Percentiles rank a stretch among this genome's conserved stretches.
Conservation (phyloP, 2,113 vertebrate species). For the Oryzias celebensis region DNA sequence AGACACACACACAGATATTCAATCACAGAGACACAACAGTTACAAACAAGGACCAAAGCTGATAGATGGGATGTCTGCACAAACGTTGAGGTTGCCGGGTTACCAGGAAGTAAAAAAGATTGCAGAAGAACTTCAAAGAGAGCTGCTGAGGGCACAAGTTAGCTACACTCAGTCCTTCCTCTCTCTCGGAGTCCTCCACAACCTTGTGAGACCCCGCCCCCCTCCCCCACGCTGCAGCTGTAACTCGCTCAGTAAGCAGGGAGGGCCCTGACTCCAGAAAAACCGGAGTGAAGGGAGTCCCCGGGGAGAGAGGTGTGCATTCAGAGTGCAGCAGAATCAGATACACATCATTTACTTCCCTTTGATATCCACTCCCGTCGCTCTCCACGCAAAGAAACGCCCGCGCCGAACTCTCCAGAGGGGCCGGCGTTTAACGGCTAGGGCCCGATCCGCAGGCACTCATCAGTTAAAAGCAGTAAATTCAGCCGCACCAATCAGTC, state of each 20-base stretch:
- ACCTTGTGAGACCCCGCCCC: slow-evolving; percentile 51
- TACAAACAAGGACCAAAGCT: slow-evolving; percentile 30
- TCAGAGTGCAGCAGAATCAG: slow-evolving; percentile 33
- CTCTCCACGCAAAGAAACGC: slow-evolving; percentile 2
- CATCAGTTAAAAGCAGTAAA: slow-evolving; percentile 40
- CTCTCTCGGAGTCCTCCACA: slow-evolving; percentile 33
- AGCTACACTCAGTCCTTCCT: slow-evolving; percentile 14
- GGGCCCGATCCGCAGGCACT: slow-evolving; percentile 19
- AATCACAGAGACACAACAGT: slow-evolving; percentile 39
- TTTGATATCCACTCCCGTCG: slow-evolving; percentile 6
- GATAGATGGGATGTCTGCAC: slow-evolving; percentile 12
- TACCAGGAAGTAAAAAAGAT: slow-evolving; percentile 44
- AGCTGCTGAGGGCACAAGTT: slow-evolving; percentile 26
- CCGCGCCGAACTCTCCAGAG: slow-evolving; percentile 13
- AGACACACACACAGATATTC: slow-evolving; percentile 36
- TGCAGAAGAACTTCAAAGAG: slow-evolving; percentile 45
- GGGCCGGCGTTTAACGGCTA: slow-evolving; percentile 34
- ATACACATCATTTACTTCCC: slow-evolving; percentile 46
- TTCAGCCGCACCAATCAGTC: slow-evolving; percentile 43
- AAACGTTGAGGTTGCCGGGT: slow-evolving; percentile 16
- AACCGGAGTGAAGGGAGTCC: slow-evolving; percentile 50
- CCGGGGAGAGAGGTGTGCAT: slow-evolving; percentile 27
- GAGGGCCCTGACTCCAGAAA: slow-evolving; percentile 50
- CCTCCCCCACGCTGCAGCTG: slow-evolving; percentile 47
- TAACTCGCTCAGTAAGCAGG: slow-evolving; percentile 58